Percentiles rank a stretch among this genome's conserved stretches.
Evolutionary conservation across 2,888 invertebrate genomes (phyloP).

Genomic region (Molorchus minor): DNA sequence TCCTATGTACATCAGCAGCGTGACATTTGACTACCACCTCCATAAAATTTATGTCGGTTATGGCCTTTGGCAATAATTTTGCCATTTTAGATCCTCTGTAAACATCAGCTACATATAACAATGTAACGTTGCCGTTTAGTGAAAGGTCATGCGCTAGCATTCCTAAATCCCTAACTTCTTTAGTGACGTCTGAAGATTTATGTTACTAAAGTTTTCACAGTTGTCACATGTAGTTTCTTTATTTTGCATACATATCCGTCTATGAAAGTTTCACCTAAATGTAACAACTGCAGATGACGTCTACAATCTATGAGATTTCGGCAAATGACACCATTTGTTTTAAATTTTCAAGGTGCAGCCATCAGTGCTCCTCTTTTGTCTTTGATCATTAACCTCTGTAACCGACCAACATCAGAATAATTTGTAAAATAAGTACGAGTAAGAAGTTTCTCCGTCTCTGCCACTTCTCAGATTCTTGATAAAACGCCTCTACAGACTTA

Average conservation of each 20-base stretch:
- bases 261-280: slow-evolving; percentile 87
- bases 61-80: slow-evolving; percentile 70
- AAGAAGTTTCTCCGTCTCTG: slow-evolving; percentile 85
- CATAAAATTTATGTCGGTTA: slow-evolving; percentile 72
- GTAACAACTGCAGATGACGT: slow-evolving; percentile 83
- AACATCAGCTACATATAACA: slow-evolving; percentile 80
- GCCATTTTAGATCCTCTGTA: slow-evolving; percentile 76
- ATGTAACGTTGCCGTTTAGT: slow-evolving; percentile 67
- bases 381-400: slow-evolving; percentile 65
- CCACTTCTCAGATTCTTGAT: slow-evolving; percentile 98
- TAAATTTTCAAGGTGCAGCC: slow-evolving; percentile 89
- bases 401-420: slow-evolving; percentile 80
- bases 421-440: slow-evolving; percentile 90
- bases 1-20: slow-evolving; percentile 80
- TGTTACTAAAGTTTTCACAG: slow-evolving; percentile 75
- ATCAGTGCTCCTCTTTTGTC: no score
- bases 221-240: slow-evolving; percentile 86
- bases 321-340: slow-evolving; percentile 83
- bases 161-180: slow-evolving; percentile 76
- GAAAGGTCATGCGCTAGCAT: slow-evolving; percentile 73
- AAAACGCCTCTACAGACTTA: slow-evolving; percentile 95
- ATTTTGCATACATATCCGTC: slow-evolving; percentile 74
- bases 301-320: slow-evolving; percentile 95
- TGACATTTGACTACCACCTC: slow-evolving; percentile 72
- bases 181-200: slow-evolving; percentile 76